Evolutionary conservation across 2,888 invertebrate genomes (phyloP).

Genomic region (Poecilus cupreus): DNA sequence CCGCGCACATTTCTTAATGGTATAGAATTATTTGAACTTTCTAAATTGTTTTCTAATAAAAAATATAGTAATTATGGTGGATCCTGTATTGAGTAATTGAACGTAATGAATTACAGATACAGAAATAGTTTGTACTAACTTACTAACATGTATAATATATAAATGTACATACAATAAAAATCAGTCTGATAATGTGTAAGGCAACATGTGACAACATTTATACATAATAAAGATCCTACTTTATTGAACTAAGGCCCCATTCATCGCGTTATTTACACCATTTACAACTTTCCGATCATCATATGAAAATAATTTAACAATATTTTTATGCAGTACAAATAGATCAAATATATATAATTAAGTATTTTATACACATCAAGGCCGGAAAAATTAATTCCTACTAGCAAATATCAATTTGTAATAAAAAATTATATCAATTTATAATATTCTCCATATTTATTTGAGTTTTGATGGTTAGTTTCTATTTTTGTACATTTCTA

Average conservation of each 20-base stretch:
- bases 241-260: constrained; percentile 49
- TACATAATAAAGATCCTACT: constrained; percentile 44
- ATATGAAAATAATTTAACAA: constrained; percentile 48
- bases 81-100: not conserved
- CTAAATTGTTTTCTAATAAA: too few species aligned
- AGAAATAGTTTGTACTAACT: constrained; percentile 42
- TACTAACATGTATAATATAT: constrained; percentile 48
- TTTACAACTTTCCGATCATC: constrained; percentile 25
- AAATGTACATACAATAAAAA: constrained; percentile 53
- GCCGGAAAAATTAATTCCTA: constrained; percentile 15
- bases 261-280: constrained; percentile 52
- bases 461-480: not conserved
- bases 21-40: too few species aligned
- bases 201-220: constrained; percentile 57
- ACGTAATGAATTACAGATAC: constrained; percentile 11
- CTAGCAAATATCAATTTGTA: not conserved
- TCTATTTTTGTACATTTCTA: constrained; percentile 1
- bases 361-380: constrained; percentile 25
- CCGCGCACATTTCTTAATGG: too few species aligned
- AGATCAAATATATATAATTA: constrained; percentile 16
- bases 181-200: constrained; percentile 60
- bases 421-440: constrained; percentile 1
- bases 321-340: constrained; percentile 41
- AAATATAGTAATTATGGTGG: not conserved
- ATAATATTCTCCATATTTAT: not conserved